Base-by-base conservation (phyloP, 2,797 vertebrate species). In the Falco novaeseelandiae region DNA sequence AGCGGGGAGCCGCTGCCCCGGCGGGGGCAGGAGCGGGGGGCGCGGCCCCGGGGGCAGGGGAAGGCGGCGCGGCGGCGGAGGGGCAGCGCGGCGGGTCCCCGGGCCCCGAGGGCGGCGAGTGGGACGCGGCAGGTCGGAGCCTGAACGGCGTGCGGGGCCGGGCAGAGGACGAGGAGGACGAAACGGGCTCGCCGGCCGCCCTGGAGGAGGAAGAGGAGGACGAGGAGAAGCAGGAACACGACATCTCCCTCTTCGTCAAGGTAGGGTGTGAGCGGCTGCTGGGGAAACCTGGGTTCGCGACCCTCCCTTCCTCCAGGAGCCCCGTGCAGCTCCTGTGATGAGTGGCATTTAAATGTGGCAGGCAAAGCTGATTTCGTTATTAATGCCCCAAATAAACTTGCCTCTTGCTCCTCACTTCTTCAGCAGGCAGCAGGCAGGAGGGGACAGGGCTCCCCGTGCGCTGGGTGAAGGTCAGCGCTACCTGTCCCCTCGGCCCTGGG, bases 201-300 rank as follows among this genome's bases (percentile, higher is more conserved):
- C 69, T 34, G 21, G 66, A 84, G 57, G 82, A 95, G 12, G 46
- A 69, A 25, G 87, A 90, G 6, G 70, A 89, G 5, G 82, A 69
- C 36, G 85, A 82, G 5, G 92, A 95, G 48, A 77, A 90, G 19
- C 97, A 94, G 54, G 98, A 98, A 55, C 97, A 98, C 19, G 98
- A 98, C 92, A 98, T 98, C 79, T 98, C 98, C 12, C 98, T 98
- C 80, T 98, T 98, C 40, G 98, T 98, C 49, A 98, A 98, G 98
- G 98, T 98, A 98, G 46, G 76, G 3, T 11, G 10, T 9, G 29
- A 61, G 49, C 38, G 46, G 46, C 61, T 48, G 52, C 32, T 19
- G 42, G 48, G 87, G 78, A 90, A 46, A 46, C 10, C 8, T 8
- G 42, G 11, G 21, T 57, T 66, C 0, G 1, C 0, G 2, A 42